Percentiles rank a stretch among this genome's conserved stretches.
These are phyloP conservation scores for Trididemnum nubilum DNA, from an alignment of 23 tunicate species.

Conservation along the genomic window DNA sequence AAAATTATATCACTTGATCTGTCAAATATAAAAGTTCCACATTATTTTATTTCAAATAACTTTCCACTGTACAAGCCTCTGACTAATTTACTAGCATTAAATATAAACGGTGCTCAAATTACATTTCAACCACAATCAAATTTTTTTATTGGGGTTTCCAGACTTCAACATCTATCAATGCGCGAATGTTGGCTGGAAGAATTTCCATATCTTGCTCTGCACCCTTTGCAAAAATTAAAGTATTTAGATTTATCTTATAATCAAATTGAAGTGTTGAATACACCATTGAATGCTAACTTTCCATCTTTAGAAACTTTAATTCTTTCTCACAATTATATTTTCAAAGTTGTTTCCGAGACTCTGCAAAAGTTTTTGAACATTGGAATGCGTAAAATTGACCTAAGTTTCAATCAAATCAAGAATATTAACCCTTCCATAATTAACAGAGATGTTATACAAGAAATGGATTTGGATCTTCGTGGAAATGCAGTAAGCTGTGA, in stretches of 20 bases:
- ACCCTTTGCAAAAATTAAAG: neutral
- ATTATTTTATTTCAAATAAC: slow-evolving; percentile 1
- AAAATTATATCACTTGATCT: neutral
- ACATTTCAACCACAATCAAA: slow-evolving; percentile 13
- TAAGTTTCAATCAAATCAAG: slow-evolving; percentile 12
- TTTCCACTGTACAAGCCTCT: neutral
- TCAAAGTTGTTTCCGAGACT: neutral
- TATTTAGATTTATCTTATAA: slow-evolving; percentile 30
- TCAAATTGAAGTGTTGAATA: neutral
- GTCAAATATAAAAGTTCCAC: neutral
- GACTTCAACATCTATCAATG: neutral
- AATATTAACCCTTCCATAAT: slow-evolving; percentile 1
- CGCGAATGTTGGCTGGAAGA: neutral
- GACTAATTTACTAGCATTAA: neutral
- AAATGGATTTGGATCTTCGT: slow-evolving; percentile 20
- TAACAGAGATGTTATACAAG: neutral
- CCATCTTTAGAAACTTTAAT: neutral
- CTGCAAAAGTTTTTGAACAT: neutral
- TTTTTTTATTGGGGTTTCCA: slow-evolving; percentile 20
- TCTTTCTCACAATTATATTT: slow-evolving; percentile 19
- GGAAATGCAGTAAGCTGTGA: slow-evolving; percentile 26
- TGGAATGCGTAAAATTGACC: neutral
- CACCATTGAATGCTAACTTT: neutral
- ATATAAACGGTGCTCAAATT: neutral
- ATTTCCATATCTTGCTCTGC: slow-evolving; percentile 17